These are phyloP conservation scores for Drosophila barbarae DNA, from an alignment of 2,888 invertebrate genomes.

Conservation along the genomic window DNA sequence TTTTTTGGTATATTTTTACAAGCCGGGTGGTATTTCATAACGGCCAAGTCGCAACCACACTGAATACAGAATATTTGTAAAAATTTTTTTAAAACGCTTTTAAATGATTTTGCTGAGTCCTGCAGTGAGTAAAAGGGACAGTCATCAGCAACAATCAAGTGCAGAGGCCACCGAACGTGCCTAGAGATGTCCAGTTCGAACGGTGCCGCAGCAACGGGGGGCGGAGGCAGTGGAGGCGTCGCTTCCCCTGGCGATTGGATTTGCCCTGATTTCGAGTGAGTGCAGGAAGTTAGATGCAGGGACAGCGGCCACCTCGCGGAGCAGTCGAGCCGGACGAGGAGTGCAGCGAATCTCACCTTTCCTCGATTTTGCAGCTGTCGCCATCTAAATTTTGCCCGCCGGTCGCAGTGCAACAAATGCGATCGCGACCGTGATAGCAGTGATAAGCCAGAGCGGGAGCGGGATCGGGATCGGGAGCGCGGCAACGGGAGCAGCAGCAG, in stretches of 20 bases:
- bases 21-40: constrained; percentile 2
- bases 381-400: constrained; percentile 96
- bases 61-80: constrained; percentile 66
- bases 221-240: constrained; percentile 44
- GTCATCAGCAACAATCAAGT: constrained; percentile 4
- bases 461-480: constrained; percentile 43
- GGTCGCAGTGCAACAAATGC: constrained; percentile 95
- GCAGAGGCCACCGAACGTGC: constrained; percentile 17
- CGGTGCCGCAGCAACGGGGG: constrained; percentile 41
- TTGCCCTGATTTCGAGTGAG: constrained; percentile 78
- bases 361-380: constrained; percentile 83
- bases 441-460: constrained; percentile 58
- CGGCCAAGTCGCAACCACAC: constrained; percentile 37
- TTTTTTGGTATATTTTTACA: not conserved
- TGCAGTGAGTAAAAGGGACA: not conserved
- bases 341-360: constrained; percentile 50
- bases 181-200: constrained; percentile 55
- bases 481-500: constrained; percentile 66
- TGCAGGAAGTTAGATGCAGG: constrained; percentile 70
- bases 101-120: constrained; percentile 13
- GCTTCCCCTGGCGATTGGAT: constrained; percentile 69
- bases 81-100: constrained; percentile 26
- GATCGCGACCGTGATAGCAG: constrained; percentile 71
- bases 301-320: constrained; percentile 23
- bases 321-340: constrained; percentile 23